Evolutionary conservation across 2,888 invertebrate species (phyloP).

Genomic region (Coleophora deauratella): DNA sequence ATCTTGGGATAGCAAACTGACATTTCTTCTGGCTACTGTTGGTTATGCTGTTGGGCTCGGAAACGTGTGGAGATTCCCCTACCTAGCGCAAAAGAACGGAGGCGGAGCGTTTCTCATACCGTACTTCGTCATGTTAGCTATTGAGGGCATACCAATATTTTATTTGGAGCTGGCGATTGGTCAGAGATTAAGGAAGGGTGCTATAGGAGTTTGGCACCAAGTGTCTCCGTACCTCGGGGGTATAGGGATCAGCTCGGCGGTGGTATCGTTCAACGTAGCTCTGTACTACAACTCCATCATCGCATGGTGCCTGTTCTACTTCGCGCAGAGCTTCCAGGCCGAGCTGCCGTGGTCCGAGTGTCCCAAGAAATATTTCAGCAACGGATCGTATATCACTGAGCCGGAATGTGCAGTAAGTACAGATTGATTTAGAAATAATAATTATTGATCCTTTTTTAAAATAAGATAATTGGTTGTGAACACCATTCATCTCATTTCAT

Average conservation of each 20-base stretch:
- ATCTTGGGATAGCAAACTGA: slow-evolving; percentile 94
- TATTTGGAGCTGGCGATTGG: slow-evolving; percentile 97
- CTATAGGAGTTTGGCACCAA: slow-evolving; percentile 96
- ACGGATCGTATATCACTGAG: slow-evolving; percentile 84
- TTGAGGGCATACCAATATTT: slow-evolving; percentile 97
- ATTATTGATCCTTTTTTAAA: too few species aligned
- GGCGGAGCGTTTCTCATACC: slow-evolving; percentile 98
- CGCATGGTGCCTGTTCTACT: slow-evolving; percentile 97
- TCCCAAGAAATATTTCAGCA: slow-evolving; percentile 86
- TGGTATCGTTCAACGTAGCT: slow-evolving; percentile 97
- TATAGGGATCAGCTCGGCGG: slow-evolving; percentile 94
- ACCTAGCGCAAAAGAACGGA: slow-evolving; percentile 94
- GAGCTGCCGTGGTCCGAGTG: slow-evolving; percentile 95
- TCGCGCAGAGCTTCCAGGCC: slow-evolving; percentile 93
- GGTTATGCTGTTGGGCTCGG: slow-evolving; percentile 96
- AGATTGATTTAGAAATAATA: neutral
- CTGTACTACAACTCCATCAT: slow-evolving; percentile 98
- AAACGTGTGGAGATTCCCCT: slow-evolving; percentile 97
- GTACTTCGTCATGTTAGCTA: slow-evolving; percentile 94
- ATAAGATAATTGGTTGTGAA: too few species aligned
- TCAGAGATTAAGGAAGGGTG: slow-evolving; percentile 92
- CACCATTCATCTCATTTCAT: too few species aligned
- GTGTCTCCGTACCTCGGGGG: slow-evolving; percentile 91
- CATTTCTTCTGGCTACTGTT: slow-evolving; percentile 93
- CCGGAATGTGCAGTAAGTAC: slow-evolving; percentile 86